Conservation (phyloP, 92 coral and sea anemone species). For the Porites divaricata region DNA sequence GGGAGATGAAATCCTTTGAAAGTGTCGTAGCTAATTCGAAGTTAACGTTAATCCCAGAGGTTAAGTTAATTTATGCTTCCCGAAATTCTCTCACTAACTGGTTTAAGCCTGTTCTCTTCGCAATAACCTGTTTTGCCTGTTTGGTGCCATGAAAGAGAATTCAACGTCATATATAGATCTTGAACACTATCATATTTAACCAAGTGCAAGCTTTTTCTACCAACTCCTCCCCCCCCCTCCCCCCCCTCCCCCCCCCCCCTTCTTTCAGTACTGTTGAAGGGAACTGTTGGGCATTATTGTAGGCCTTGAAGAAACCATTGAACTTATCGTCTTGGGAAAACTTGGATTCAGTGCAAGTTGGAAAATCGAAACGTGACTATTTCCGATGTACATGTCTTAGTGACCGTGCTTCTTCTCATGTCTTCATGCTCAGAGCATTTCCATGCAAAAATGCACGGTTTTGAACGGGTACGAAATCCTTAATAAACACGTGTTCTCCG, state of each 20-base stretch:
- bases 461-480: not conserved
- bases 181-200: no score
- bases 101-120: not conserved
- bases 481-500: not conserved
- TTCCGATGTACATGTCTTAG: not conserved
- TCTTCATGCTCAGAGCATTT: not conserved
- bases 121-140: not conserved
- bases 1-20: no score
- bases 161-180: not conserved
- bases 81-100: not conserved
- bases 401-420: no score
- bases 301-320: no score
- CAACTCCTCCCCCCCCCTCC: not conserved
- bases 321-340: no score
- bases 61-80: not conserved
- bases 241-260: not conserved
- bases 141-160: not conserved
- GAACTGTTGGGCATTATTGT: no score
- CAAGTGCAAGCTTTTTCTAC: not conserved
- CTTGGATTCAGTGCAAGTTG: not conserved
- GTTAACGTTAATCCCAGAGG: not conserved
- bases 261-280: not conserved
- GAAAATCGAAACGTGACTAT: not conserved
- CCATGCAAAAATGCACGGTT: not conserved
- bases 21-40: not conserved